phyloP scores from a whole-genome alignment of 1,140 invertebrate species.

The Steinernema feltiae region DNA sequence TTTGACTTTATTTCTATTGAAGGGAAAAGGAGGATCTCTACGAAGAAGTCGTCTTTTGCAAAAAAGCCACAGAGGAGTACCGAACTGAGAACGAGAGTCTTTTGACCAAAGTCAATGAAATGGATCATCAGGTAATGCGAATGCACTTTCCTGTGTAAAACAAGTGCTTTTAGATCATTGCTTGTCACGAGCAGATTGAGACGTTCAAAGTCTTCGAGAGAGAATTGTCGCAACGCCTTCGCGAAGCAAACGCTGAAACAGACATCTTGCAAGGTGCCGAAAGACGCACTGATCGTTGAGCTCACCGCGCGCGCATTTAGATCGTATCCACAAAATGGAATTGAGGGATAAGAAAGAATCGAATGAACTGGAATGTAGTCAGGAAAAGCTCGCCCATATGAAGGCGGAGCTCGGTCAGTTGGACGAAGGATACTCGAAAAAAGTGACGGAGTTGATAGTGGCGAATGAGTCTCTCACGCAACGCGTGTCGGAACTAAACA shows the following conservation, averaged over 20 bases:
- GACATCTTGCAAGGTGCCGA: not conserved
- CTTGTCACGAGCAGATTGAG: not conserved
- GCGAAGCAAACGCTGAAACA: not conserved
- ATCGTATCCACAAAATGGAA: not conserved
- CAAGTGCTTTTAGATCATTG: not conserved
- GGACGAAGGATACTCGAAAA: conserved; percentile 1
- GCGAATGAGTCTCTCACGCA: not conserved
- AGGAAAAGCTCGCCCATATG: not conserved
- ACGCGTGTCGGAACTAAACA: not conserved
- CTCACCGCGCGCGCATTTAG: not conserved
- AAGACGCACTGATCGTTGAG: too few relatives aligned
- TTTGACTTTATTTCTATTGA: not conserved
- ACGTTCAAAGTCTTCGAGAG: not conserved
- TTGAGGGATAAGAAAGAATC: not conserved
- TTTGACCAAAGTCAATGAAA: not conserved
- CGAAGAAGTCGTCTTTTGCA: not conserved
- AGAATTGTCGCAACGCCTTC: not conserved
- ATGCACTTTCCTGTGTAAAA: not conserved
- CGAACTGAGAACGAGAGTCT: not conserved
- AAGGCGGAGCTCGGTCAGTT: not conserved
- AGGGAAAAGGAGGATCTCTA: not conserved
- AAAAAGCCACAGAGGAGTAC: not conserved
- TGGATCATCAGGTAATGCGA: not conserved
- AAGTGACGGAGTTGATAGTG: not conserved
- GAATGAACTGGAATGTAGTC: not conserved